These are phyloP conservation scores for Anableps anableps DNA, from an alignment of 2,797 vertebrate species.

Conservation along the genomic window DNA sequence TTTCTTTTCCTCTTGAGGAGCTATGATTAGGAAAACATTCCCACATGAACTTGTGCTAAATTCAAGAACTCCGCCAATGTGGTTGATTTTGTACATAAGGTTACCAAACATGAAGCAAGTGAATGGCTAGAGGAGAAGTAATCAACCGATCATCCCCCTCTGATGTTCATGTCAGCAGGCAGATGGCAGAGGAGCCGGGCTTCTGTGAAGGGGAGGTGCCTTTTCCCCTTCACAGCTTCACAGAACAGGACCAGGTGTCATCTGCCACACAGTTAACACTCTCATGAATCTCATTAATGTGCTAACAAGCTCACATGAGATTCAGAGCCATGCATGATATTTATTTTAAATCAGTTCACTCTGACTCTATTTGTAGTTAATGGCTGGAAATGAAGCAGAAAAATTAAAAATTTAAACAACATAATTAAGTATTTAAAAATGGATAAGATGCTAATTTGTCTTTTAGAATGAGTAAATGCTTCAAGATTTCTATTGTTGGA, in stretches of 20 bases:
- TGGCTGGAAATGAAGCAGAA: not conserved
- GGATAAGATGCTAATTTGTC: not conserved
- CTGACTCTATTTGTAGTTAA: not conserved
- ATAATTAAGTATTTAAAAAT: not conserved
- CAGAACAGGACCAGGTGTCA: slow-evolving; percentile 66
- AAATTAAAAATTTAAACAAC: not conserved
- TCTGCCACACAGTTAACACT: slow-evolving; percentile 59
- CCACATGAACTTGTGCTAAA: slow-evolving; percentile 16
- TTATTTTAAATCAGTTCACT: slow-evolving; percentile 23
- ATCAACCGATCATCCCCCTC: slow-evolving; percentile 24
- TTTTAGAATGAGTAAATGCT: not conserved
- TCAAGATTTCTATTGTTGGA: not conserved
- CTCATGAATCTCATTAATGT: slow-evolving; percentile 59
- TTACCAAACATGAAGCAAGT: slow-evolving; percentile 21
- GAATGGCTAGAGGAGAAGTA: slow-evolving; percentile 36
- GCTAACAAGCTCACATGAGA: slow-evolving; percentile 46
- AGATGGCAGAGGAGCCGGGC: slow-evolving; percentile 62
- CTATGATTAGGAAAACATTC: slow-evolving; percentile 37
- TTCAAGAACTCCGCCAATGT: slow-evolving; percentile 33
- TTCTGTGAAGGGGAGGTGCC: slow-evolving; percentile 59
- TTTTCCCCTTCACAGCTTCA: slow-evolving; percentile 52
- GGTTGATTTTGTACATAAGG: slow-evolving; percentile 21
- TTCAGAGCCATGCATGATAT: slow-evolving; percentile 17
- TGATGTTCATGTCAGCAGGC: slow-evolving; percentile 43
- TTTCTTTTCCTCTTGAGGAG: not conserved